phyloP scores from a whole-genome alignment of 2,888 invertebrate genomes.

The Acleris cristana region DNA sequence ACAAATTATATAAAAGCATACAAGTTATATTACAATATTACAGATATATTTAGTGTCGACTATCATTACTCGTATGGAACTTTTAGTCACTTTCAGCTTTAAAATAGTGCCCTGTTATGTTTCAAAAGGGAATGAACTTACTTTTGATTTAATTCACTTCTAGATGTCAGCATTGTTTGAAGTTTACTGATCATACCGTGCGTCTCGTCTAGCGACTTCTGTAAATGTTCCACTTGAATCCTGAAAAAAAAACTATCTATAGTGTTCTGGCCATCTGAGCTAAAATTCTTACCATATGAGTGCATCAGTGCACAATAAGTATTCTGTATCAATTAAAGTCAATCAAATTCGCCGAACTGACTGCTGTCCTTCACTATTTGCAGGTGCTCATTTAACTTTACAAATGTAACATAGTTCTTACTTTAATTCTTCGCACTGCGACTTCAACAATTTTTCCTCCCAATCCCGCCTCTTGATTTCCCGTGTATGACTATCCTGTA shows the following conservation, averaged over 20 bases:
- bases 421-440: conserved; percentile 73
- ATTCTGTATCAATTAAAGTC: no score
- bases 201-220: conserved; percentile 75
- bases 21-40: no score
- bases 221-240: conserved; percentile 74
- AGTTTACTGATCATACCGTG: conserved; percentile 73
- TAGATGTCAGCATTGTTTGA: conserved; percentile 68
- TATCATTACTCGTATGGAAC: no score
- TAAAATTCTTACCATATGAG: no score
- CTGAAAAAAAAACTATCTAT: conserved; percentile 51
- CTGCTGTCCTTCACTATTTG: no score
- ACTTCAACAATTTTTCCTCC: conserved; percentile 78
- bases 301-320: no score
- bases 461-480: conserved; percentile 84
- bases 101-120: no score
- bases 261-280: no score
- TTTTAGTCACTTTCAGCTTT: no score
- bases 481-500: conserved; percentile 80
- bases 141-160: conserved; percentile 69
- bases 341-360: no score
- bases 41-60: no score
- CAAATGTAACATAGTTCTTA: conserved; percentile 41
- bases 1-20: no score
- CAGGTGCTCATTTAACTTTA: not conserved
- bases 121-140: conserved; percentile 45